Percentiles rank a stretch among this genome's conserved stretches.
Evolutionary conservation across 2,888 invertebrate genomes (phyloP).

Genomic region (Camptogramma bilineatum): DNA sequence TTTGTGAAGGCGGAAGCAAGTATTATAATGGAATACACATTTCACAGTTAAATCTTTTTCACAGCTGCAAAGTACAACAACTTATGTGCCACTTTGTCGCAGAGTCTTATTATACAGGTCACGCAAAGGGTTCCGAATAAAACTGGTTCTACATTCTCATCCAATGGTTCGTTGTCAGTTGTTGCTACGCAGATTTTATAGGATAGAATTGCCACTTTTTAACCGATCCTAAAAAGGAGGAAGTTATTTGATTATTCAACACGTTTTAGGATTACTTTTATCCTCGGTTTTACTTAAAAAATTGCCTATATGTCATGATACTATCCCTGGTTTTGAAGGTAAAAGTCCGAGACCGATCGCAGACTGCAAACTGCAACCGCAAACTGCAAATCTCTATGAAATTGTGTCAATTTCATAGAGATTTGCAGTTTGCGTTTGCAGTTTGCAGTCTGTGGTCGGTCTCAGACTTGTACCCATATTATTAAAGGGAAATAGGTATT

Average conservation of each 20-base stretch:
- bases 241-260: constrained; percentile 3
- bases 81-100: constrained; percentile 24
- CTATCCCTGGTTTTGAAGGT: too few species aligned
- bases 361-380: too few species aligned
- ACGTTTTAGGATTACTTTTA: too few species aligned
- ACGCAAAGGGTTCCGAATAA: constrained; percentile 27
- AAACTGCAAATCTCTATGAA: too few species aligned
- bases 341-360: too few species aligned
- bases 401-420: too few species aligned
- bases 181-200: constrained; percentile 54
- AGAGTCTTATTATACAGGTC: constrained; percentile 30
- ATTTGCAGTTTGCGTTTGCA: too few species aligned
- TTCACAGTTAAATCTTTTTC: constrained; percentile 15
- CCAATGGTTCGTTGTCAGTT: constrained; percentile 33
- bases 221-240: not conserved
- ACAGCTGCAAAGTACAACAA: constrained; percentile 4
- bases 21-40: not conserved
- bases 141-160: constrained; percentile 28
- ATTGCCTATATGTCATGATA: too few species aligned
- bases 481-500: too few species aligned
- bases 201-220: not conserved
- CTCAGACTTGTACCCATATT: too few species aligned
- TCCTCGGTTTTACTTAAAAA: too few species aligned
- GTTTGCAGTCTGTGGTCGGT: too few species aligned
- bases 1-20: not conserved